These are phyloP conservation scores for Rhopalosiphum nymphaeae DNA, from an alignment of 2,888 invertebrate genomes.

Conservation along the genomic window DNA sequence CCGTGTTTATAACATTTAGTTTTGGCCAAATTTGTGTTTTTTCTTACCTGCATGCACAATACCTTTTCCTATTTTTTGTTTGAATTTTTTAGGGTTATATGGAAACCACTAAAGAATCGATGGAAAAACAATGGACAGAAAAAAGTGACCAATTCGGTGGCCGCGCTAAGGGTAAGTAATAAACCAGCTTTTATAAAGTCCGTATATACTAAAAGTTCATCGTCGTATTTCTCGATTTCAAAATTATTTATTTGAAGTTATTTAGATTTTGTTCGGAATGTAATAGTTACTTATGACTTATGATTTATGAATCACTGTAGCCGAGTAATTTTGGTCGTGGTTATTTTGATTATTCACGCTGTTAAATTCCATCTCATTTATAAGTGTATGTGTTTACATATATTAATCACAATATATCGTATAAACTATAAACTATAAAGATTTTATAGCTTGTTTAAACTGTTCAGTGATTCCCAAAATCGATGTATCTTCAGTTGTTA, in stretches of 20 bases:
- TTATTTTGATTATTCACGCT: background rate
- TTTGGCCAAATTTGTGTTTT: conserved; percentile 7
- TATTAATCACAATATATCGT: background rate
- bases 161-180: conserved; percentile 89
- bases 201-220: background rate
- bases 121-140: conserved; percentile 90
- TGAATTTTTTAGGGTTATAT: conserved; percentile 82
- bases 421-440: background rate
- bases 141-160: conserved; percentile 88
- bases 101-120: conserved; percentile 84
- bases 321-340: background rate
- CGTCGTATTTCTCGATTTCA: background rate
- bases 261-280: background rate
- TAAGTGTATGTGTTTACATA: background rate
- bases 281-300: background rate
- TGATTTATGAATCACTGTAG: background rate
- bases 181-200: conserved; percentile 31
- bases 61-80: conserved; percentile 36
- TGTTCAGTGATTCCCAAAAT: background rate
- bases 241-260: background rate
- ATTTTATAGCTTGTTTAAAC: background rate
- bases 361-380: background rate
- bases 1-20: background rate
- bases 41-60: conserved; percentile 48
- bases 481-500: background rate